Evolutionary conservation across 2,113 vertebrate genomes (phyloP).

Genomic region (Corythoichthys intestinalis): DNA sequence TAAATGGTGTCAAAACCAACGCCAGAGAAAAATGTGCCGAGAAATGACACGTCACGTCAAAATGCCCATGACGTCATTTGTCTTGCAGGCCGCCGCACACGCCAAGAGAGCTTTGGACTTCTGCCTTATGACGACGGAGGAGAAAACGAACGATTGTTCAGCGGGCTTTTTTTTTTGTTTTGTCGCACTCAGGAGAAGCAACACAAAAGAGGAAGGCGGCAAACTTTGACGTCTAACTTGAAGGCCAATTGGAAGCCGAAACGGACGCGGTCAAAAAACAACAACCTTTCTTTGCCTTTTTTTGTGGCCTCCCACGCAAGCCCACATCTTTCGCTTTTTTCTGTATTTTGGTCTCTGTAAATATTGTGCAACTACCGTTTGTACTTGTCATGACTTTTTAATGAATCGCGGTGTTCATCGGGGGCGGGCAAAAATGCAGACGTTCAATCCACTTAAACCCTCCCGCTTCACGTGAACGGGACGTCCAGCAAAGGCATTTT

Average conservation of each 20-base stretch:
- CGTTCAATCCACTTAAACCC: too few relatives aligned
- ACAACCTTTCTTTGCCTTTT: background rate
- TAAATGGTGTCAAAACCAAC: too few relatives aligned
- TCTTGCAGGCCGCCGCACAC: too few relatives aligned
- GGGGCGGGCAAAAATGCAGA: background rate
- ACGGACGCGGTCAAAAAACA: background rate
- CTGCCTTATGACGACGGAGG: too few relatives aligned
- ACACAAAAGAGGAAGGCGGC: background rate
- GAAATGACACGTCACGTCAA: too few relatives aligned
- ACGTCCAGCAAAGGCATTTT: background rate
- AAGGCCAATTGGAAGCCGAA: too few relatives aligned
- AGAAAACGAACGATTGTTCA: background rate
- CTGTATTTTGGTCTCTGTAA: slow-evolving; percentile 45
- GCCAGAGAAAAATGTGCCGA: too few relatives aligned
- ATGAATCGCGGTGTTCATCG: slow-evolving; percentile 12
- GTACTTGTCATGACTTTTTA: slow-evolving; percentile 41
- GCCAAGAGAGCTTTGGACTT: too few relatives aligned
- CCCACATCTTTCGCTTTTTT: background rate
- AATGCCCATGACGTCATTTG: too few relatives aligned
- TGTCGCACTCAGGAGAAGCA: slow-evolving; percentile 60
- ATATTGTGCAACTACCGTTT: slow-evolving; percentile 55
- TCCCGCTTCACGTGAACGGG: too few relatives aligned
- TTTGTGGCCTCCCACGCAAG: too few relatives aligned
- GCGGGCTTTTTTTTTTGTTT: slow-evolving; percentile 27
- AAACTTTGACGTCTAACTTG: too few relatives aligned